These are phyloP conservation scores for Botia almorhae DNA, from an alignment of 2,797 vertebrate genomes.

Conservation along the genomic window DNA sequence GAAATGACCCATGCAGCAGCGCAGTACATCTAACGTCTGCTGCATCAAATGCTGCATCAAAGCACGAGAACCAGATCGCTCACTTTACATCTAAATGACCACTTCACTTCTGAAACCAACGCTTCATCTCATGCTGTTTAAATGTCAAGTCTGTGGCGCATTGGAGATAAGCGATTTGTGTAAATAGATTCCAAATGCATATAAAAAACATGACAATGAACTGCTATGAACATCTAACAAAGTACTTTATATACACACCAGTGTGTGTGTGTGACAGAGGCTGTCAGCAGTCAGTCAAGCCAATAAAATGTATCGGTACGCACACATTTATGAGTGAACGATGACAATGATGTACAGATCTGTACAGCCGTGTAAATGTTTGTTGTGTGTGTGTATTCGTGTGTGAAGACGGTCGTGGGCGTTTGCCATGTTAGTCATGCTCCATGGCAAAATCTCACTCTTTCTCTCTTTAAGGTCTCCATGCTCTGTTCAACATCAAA, in stretches of 20 bases:
- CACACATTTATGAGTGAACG: constrained; percentile 4
- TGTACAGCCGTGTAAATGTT: constrained; percentile 25
- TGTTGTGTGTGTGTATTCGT: constrained; percentile 52
- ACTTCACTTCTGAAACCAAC: constrained; percentile 31
- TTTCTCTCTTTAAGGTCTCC: constrained; percentile 54
- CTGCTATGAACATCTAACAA: constrained; percentile 5
- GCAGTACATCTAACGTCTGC: constrained; percentile 16
- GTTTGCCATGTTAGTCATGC: constrained; percentile 64
- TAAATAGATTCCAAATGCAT: constrained; percentile 17
- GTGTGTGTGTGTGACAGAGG: neutral
- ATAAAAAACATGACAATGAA: neutral
- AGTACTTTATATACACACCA: constrained; percentile 2
- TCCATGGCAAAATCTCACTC: constrained; percentile 50
- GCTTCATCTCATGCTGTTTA: constrained; percentile 7
- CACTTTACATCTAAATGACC: constrained; percentile 30
- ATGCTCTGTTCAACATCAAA: constrained; percentile 69
- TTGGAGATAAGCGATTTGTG: neutral
- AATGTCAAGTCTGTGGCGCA: constrained; percentile 2
- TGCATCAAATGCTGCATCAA: neutral
- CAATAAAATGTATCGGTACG: constrained; percentile 25
- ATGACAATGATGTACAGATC: constrained; percentile 25
- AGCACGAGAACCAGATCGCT: constrained; percentile 6
- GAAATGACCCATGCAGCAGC: neutral
- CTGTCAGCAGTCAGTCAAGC: constrained; percentile 29
- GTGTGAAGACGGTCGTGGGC: constrained; percentile 57